Base-by-base conservation (phyloP, 1,140 invertebrate species). In the Drosophila tropicalis region DNA sequence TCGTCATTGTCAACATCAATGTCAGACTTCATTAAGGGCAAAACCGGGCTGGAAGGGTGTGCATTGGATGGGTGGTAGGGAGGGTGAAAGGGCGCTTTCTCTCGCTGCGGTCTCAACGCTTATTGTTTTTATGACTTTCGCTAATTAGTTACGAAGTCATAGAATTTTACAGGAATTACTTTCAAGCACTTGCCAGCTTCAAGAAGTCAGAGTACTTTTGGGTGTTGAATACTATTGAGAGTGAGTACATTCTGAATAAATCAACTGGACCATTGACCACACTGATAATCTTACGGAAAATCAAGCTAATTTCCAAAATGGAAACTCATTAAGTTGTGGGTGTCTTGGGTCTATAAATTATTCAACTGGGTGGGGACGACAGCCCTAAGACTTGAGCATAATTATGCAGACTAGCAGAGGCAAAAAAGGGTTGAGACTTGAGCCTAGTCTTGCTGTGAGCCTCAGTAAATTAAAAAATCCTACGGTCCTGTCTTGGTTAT, bases 91-190 rank as follows among this genome's bases (percentile, higher is more conserved):
- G 57, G 73, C 70, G 74, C 51, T 70, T 29, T 55, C 47, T 65
- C 17, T 12, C 12, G 19, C 3, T 68, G 76, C 62, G 82, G 41
- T 62, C 47, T 68, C 47, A 34, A 66, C 79, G 65, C 79, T 90
- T 78, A 89, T 87, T 87, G 89, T 87, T 91, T 91, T 91, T 91
- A 91, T 91, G 90, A 82, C 70, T 81, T 81, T 72, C 80, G 81
- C 90, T 91, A 91, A 91, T 91, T 91, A 91, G 90, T 91, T 87
- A 87, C 85, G 67, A 87, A 91, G 90, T 91, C 90, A 73, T 91
- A 87, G 90, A 91, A 90, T 91, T 91, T 90, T 70, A 86, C 76
- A 89, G 80, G 65, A 79, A 86, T 91, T 76, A 84, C 79, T 85
- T 84, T 77, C 44, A 47, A 47, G 44, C 44, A 47, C 44, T 51